Percentiles rank a stretch among this genome's conserved stretches.
Conservation (phyloP, 2,888 invertebrate species). For the Acronicta psi region DNA sequence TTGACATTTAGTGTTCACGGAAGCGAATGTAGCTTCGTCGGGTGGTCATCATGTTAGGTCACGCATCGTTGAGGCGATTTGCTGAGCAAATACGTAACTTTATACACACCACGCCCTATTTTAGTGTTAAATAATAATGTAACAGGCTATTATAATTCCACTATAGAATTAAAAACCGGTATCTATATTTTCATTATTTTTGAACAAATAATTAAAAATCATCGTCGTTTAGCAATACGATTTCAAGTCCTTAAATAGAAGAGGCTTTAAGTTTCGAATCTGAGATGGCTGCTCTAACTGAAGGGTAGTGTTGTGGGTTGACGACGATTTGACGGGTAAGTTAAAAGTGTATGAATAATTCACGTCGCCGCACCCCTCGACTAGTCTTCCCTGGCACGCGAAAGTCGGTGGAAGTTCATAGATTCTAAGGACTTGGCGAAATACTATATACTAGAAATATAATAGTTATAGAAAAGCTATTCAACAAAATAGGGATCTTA, state of each 20-base stretch:
- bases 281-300: slow-evolving; percentile 25
- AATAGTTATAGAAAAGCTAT: slow-evolving; percentile 16
- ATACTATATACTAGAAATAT: too few relatives aligned
- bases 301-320: slow-evolving; percentile 63
- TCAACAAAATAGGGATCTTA: too few relatives aligned
- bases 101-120: slow-evolving; percentile 61
- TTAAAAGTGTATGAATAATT: slow-evolving; percentile 80
- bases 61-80: slow-evolving; percentile 77
- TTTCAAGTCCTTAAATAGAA: slow-evolving; percentile 5
- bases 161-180: too few relatives aligned
- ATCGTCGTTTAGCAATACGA: background rate
- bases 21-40: slow-evolving; percentile 66
- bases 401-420: slow-evolving; percentile 15
- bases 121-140: too few relatives aligned
- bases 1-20: slow-evolving; percentile 65
- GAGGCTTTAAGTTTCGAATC: slow-evolving; percentile 18
- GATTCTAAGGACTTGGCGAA: too few relatives aligned
- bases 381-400: slow-evolving; percentile 58
- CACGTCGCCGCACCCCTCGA: slow-evolving; percentile 71
- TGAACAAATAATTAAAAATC: background rate
- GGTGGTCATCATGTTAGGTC: slow-evolving; percentile 68
- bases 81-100: slow-evolving; percentile 75
- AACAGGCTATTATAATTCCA: too few relatives aligned
- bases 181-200: too few relatives aligned
- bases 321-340: slow-evolving; percentile 71